Conservation (phyloP, 2,888 invertebrate species). For the Callosobruchus maculatus region DNA sequence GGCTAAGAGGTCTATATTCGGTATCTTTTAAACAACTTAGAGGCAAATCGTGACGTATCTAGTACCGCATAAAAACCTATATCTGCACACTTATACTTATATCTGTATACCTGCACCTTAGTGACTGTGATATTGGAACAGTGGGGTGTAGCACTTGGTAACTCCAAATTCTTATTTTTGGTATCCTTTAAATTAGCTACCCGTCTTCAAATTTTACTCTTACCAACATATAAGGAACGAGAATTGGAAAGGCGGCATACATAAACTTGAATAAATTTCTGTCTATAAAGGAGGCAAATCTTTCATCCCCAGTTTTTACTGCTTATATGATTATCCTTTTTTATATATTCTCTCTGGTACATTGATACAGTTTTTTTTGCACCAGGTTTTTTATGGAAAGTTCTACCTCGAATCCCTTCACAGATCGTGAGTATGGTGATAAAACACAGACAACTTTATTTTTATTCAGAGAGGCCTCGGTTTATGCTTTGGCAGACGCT, state of each 20-base stretch:
- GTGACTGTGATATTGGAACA: too few species aligned
- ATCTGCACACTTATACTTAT: too few species aligned
- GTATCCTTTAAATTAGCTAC: too few species aligned
- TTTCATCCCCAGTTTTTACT: neutral
- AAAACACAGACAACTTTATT: neutral
- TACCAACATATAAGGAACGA: neutral
- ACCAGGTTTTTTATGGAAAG: neutral
- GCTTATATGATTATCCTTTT: neutral
- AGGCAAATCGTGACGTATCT: too few species aligned
- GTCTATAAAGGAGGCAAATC: neutral
- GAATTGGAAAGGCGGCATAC: neutral
- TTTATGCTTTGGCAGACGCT: neutral
- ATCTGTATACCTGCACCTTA: too few species aligned
- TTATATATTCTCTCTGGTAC: neutral
- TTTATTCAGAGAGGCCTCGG: neutral
- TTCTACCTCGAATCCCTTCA: neutral
- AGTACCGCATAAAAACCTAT: too few species aligned
- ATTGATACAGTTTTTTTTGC: neutral
- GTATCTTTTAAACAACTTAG: too few species aligned
- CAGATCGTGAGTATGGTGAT: neutral
- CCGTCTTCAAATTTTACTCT: too few species aligned
- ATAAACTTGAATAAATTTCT: neutral
- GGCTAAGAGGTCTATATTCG: too few species aligned
- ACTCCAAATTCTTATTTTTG: too few species aligned
- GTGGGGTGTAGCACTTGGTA: too few species aligned